A percentile compares a stretch with the other conserved stretches of the same genome.
Evolutionary conservation across 2,113 vertebrate genomes (phyloP).

Genomic region (Pseudois nayaur): DNA sequence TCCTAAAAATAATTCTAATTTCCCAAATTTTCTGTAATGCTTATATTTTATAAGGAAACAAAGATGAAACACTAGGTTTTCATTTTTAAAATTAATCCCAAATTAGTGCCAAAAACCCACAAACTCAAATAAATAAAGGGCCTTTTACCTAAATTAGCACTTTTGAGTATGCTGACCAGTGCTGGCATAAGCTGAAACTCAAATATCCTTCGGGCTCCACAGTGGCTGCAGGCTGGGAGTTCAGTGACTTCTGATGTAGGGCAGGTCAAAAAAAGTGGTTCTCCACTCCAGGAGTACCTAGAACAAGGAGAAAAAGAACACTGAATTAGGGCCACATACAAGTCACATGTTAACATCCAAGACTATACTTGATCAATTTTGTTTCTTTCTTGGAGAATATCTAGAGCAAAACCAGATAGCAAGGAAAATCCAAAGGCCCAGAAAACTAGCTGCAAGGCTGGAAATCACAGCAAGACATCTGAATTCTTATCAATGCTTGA

Average conservation of each 20-base stretch:
- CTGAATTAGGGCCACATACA: neutral
- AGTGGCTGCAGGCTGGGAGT: constrained; percentile 79
- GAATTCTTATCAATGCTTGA: neutral
- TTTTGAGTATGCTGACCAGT: constrained; percentile 84
- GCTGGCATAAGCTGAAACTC: constrained; percentile 92
- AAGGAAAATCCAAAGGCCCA: neutral
- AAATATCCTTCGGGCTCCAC: constrained; percentile 83
- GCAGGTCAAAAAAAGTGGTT: constrained; percentile 82
- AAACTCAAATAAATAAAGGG: neutral
- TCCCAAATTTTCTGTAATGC: neutral
- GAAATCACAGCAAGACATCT: neutral
- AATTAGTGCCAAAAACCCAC: neutral
- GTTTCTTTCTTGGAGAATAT: neutral
- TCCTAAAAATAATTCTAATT: neutral
- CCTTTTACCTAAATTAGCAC: constrained; percentile 66
- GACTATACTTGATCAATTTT: neutral
- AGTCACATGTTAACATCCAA: neutral
- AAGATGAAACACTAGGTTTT: neutral
- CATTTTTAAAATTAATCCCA: neutral
- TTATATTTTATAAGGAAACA: constrained; percentile 4
- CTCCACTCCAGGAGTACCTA: constrained; percentile 87
- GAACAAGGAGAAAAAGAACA: neutral
- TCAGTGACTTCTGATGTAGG: constrained; percentile 63
- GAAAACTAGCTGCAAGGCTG: neutral
- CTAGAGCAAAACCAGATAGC: neutral